phyloP scores from a whole-genome alignment of 2,113 vertebrate species.

The Leiothrix lutea region DNA sequence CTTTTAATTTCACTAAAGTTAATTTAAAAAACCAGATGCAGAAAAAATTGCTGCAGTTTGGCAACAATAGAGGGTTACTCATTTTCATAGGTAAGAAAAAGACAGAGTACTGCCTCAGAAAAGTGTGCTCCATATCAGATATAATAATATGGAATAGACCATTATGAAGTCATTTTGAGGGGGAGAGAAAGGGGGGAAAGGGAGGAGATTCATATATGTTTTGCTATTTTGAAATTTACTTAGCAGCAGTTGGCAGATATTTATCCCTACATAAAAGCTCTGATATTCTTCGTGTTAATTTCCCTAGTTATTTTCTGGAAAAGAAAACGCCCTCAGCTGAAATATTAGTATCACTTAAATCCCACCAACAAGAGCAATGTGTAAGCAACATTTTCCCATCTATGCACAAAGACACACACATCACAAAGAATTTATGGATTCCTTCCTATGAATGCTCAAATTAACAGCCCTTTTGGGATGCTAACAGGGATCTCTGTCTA shows the following conservation, averaged over 20 bases:
- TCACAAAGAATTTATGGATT: background rate
- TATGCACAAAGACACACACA: background rate
- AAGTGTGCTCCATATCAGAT: background rate
- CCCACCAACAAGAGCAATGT: background rate
- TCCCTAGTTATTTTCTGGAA: background rate
- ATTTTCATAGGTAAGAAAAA: background rate
- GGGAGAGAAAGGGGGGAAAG: fast-evolving
- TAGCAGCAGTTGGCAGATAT: background rate
- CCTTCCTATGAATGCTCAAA: background rate
- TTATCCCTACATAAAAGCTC: background rate
- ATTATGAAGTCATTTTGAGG: background rate
- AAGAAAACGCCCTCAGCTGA: background rate
- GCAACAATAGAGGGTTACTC: background rate
- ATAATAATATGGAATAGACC: background rate
- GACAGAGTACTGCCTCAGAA: background rate
- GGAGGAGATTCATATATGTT: background rate
- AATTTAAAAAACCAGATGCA: background rate
- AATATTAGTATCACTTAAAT: background rate
- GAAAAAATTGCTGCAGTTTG: background rate
- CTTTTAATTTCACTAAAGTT: background rate
- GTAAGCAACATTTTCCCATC: background rate
- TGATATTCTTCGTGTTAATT: background rate
- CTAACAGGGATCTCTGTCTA: background rate
- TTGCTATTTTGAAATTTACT: background rate
- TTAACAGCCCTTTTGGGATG: background rate